phyloP scores from a whole-genome alignment of 2,888 invertebrate species.

The Pardosa pseudoannulata region DNA sequence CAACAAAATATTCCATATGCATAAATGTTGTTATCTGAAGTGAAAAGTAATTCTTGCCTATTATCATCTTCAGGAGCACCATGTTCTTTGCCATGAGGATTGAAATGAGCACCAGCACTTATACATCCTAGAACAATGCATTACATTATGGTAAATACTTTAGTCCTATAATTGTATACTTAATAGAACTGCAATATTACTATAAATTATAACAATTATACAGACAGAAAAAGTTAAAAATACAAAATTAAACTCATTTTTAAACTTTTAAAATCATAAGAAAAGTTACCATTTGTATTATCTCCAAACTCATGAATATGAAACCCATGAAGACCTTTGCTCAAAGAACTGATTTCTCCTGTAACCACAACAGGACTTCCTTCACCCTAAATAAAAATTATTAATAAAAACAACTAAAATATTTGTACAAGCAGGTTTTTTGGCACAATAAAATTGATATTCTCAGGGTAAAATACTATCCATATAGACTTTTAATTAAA shows the following conservation, averaged over 20 bases:
- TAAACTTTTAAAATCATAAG: no score
- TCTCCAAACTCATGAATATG: conserved; percentile 98
- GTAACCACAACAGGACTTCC: conserved; percentile 80
- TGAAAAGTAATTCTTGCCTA: no score
- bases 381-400: conserved; percentile 36
- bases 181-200: no score
- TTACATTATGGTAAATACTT: neutral
- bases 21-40: no score
- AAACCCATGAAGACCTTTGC: conserved; percentile 89
- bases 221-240: no score
- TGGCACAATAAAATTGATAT: no score
- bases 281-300: conserved; percentile 87
- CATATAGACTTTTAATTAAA: no score
- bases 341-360: conserved; percentile 88
- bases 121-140: conserved; percentile 82
- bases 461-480: no score
- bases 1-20: no score
- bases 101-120: conserved; percentile 96
- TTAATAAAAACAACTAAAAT: neutral
- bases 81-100: conserved; percentile 88
- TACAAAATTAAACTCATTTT: no score
- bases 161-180: neutral
- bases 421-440: no score
- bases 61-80: conserved; percentile 85
- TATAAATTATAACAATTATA: no score